Base-by-base conservation (phyloP, 2,113 vertebrate species). In the Xenopus tropicalis region DNA sequence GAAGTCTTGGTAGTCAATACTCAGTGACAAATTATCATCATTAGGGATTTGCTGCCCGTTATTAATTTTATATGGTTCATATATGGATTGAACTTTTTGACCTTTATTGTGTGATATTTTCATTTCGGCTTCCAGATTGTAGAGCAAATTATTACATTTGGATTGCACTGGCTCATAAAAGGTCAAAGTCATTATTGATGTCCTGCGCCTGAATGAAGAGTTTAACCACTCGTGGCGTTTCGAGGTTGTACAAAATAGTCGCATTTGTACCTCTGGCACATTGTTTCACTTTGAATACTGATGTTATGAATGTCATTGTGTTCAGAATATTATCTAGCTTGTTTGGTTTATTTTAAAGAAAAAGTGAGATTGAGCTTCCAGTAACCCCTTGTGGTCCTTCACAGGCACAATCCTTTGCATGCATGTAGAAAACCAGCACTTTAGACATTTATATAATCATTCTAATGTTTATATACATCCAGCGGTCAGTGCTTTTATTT, bases 81-180 rank as follows among this genome's bases (percentile, higher is more conserved):
- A 68, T 75, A 57, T 62, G 52, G 58, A 58, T 62, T 69, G 72
- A 69, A 69, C 72, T 75, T 75, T 62, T 69, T 21, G 72, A 68
- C 72, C 72, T 75, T 62, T 75, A 69, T 69, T 68, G 72, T 75
- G 46, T 68, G 72, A 75, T 75, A 75, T 75, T 75, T 75, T 75
- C 72, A 75, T 75, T 75, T 43, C 72, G 48, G 65, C 66, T 58
- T 68, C 52, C 72, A 75, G 51, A 69, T 62, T 75, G 72, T 69
- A 75, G 72, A 75, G 72, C 72, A 62, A 75, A 75, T 69, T 69
- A 75, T 69, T 75, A 75, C 67, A 54, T 75, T 75, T 75, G 66
- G 65, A 75, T 75, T 68, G 65, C 65, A 62, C 48, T 69, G 46
- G 72, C 24, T 69, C 72, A 69, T 75, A 75, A 75, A 75, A 75